These are phyloP conservation scores for Bombus pyrosoma DNA, from an alignment of 1,140 invertebrate genomes.

Conservation along the genomic window DNA sequence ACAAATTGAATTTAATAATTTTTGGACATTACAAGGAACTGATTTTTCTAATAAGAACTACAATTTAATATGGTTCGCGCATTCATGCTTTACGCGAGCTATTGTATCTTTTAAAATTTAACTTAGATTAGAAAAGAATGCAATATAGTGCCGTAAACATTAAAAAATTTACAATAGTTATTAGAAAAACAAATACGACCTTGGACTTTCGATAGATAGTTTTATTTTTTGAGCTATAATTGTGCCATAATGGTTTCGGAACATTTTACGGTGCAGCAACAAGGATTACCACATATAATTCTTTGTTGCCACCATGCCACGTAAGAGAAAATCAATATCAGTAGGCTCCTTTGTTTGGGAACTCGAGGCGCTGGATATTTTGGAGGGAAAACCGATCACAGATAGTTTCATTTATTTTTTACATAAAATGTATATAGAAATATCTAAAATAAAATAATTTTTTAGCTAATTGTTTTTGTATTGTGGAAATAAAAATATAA, in stretches of 20 bases:
- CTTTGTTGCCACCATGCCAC: slow-evolving; percentile 71
- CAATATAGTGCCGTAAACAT: too few species aligned
- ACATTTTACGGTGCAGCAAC: slow-evolving; percentile 17
- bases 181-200: neutral
- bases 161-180: neutral
- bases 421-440: neutral
- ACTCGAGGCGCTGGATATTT: slow-evolving; percentile 62
- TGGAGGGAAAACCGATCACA: slow-evolving; percentile 56
- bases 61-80: neutral
- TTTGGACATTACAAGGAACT: neutral
- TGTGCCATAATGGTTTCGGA: neutral
- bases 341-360: slow-evolving; percentile 75
- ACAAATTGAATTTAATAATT: neutral
- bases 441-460: neutral
- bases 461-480: neutral
- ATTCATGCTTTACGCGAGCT: neutral
- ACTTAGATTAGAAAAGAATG: neutral
- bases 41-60: neutral
- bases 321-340: slow-evolving; percentile 78
- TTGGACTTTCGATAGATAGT: neutral
- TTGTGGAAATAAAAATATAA: neutral
- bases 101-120: neutral
- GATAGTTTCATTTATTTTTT: neutral
- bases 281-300: slow-evolving; percentile 62
- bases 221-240: slow-evolving; percentile 8